phyloP scores from a whole-genome alignment of 2,888 invertebrate genomes.

The Rhamphomyia laevipes region DNA sequence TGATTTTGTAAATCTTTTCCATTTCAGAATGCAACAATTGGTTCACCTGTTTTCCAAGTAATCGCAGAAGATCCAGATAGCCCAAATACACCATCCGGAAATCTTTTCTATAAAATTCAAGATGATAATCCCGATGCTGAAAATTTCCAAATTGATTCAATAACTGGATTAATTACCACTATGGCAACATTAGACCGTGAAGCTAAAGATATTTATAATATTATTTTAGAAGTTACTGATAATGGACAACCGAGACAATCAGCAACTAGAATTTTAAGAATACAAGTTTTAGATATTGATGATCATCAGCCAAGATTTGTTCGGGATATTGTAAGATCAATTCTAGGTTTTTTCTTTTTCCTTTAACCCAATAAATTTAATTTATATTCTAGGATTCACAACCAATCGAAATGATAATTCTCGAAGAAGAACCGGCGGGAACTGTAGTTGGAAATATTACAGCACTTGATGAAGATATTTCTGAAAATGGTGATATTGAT shows the following conservation, averaged over 20 bases:
- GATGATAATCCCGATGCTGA: slow-evolving; percentile 54
- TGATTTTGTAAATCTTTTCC: background rate
- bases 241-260: slow-evolving; percentile 66
- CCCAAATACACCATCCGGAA: slow-evolving; percentile 61
- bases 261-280: slow-evolving; percentile 55
- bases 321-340: slow-evolving; percentile 48
- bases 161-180: slow-evolving; percentile 62
- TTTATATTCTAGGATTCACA: slow-evolving; percentile 43
- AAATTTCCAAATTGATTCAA: slow-evolving; percentile 50
- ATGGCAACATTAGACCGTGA: slow-evolving; percentile 61
- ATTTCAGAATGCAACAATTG: slow-evolving; percentile 55
- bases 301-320: slow-evolving; percentile 66
- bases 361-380: background rate
- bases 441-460: slow-evolving; percentile 54
- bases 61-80: slow-evolving; percentile 69
- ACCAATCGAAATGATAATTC: slow-evolving; percentile 48
- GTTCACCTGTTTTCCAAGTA: slow-evolving; percentile 62
- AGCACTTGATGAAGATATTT: slow-evolving; percentile 64
- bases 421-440: slow-evolving; percentile 56
- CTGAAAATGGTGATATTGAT: slow-evolving; percentile 61
- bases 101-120: slow-evolving; percentile 57
- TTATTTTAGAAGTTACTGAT: slow-evolving; percentile 67
- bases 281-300: slow-evolving; percentile 60
- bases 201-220: slow-evolving; percentile 56
- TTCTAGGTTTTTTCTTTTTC: too few species aligned